Percentiles rank a stretch among this genome's conserved stretches.
These are phyloP conservation scores for Gymnocheta viridis DNA, from an alignment of 2,888 invertebrate species.

Conservation along the genomic window DNA sequence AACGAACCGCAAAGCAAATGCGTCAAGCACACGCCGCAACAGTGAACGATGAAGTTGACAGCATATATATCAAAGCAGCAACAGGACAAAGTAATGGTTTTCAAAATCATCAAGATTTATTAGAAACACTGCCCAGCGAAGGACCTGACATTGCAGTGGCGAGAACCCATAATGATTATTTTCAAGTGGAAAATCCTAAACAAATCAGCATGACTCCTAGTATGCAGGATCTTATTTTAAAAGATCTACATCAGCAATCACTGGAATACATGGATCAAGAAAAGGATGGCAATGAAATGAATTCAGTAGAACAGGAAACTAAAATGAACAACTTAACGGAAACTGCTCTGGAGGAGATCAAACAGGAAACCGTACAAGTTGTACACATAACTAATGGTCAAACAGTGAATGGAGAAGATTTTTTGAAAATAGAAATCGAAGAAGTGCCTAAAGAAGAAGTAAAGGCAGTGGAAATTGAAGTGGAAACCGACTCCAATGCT, in stretches of 20 bases:
- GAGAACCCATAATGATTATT: neutral
- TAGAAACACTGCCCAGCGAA: slow-evolving; percentile 60
- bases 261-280: slow-evolving; percentile 25
- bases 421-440: slow-evolving; percentile 62
- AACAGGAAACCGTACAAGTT: slow-evolving; percentile 54
- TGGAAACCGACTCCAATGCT: neutral
- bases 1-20: slow-evolving; percentile 28
- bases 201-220: slow-evolving; percentile 4
- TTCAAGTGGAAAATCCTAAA: slow-evolving; percentile 33
- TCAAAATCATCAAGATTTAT: slow-evolving; percentile 47
- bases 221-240: slow-evolving; percentile 46
- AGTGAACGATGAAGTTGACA: slow-evolving; percentile 45
- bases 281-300: slow-evolving; percentile 18
- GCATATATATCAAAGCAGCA: neutral
- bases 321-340: neutral
- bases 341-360: neutral
- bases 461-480: neutral
- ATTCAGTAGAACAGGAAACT: neutral
- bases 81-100: slow-evolving; percentile 53
- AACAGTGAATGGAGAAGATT: slow-evolving; percentile 66
- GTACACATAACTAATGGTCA: slow-evolving; percentile 66
- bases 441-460: neutral
- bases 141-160: slow-evolving; percentile 38
- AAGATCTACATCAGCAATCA: slow-evolving; percentile 57
- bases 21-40: slow-evolving; percentile 47